Evolutionary conservation across 2,797 vertebrate species (phyloP).

Genomic region (Brotula barbata): DNA sequence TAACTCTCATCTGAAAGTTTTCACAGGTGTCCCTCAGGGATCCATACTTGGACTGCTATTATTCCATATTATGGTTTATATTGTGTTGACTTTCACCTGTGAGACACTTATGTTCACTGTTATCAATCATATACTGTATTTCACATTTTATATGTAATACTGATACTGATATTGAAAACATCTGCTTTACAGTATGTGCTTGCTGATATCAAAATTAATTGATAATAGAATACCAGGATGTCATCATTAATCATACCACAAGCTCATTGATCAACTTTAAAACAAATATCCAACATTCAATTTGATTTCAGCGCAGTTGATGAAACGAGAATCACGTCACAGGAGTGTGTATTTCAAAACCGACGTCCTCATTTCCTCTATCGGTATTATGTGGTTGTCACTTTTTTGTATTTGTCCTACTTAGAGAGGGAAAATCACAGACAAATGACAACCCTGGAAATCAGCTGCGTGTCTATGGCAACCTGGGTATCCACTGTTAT

Average conservation of each 20-base stretch:
- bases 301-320: constrained; percentile 8
- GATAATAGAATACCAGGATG: not conserved
- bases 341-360: constrained; percentile 29
- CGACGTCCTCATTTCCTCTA: constrained; percentile 16
- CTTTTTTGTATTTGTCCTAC: constrained; percentile 53
- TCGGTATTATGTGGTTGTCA: constrained; percentile 23
- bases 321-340: constrained; percentile 17
- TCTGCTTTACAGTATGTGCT: not conserved
- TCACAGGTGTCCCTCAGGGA: too few relatives aligned
- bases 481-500: constrained; percentile 65
- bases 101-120: too few relatives aligned
- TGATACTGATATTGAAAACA: not conserved
- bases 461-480: constrained; percentile 74
- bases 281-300: constrained; percentile 18
- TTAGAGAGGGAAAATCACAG: constrained; percentile 61
- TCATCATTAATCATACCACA: not conserved
- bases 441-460: constrained; percentile 65
- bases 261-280: constrained; percentile 1
- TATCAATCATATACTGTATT: too few relatives aligned
- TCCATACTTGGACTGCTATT: too few relatives aligned
- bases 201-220: not conserved
- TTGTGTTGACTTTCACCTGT: too few relatives aligned
- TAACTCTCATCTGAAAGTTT: too few relatives aligned
- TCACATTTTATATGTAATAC: too few relatives aligned
- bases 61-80: too few relatives aligned